A percentile compares a stretch with the other conserved stretches of the same genome.
Evolutionary conservation across 2,888 invertebrate species (phyloP).

Genomic region (Athalia rosae): DNA sequence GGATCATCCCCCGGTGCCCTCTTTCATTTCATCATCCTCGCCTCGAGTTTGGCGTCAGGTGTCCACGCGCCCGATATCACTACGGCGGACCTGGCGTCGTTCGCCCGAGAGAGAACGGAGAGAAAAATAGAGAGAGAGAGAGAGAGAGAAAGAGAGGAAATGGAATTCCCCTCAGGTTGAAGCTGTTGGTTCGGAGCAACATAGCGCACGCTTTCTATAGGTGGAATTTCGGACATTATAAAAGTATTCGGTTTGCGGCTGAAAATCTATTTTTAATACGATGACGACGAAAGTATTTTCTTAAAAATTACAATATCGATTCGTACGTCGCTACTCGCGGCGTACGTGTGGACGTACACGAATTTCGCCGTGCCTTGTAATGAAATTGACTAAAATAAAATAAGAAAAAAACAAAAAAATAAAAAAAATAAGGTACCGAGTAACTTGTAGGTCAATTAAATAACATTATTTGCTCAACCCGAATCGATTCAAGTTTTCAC

Average conservation of each 20-base stretch:
- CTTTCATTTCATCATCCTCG: not conserved
- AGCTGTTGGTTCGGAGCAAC: slow-evolving; percentile 14
- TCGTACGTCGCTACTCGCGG: not conserved
- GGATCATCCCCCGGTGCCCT: too few species aligned
- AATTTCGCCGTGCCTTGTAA: too few species aligned
- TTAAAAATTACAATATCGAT: not conserved
- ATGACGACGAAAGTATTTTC: slow-evolving; percentile 12
- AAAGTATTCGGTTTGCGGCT: slow-evolving; percentile 5
- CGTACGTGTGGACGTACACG: too few species aligned
- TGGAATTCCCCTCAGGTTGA: slow-evolving; percentile 6
- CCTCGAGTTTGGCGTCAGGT: slow-evolving; percentile 13
- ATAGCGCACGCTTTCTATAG: slow-evolving; percentile 39
- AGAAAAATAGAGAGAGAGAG: slow-evolving; percentile 9
- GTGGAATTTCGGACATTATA: slow-evolving; percentile 39
- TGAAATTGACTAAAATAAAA: not conserved
- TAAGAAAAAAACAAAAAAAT: not conserved
- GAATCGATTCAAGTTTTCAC: too few species aligned
- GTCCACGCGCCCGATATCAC: slow-evolving; percentile 26
- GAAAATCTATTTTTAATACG: slow-evolving; percentile 32
- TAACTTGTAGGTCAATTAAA: too few species aligned
- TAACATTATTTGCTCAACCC: too few species aligned
- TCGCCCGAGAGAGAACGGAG: not conserved
- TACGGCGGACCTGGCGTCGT: not conserved
- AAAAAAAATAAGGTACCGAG: not conserved
- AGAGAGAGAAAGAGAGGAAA: not conserved